Evolutionary conservation across 2,888 invertebrate species (phyloP).

Genomic region (Agriotes lineatus): DNA sequence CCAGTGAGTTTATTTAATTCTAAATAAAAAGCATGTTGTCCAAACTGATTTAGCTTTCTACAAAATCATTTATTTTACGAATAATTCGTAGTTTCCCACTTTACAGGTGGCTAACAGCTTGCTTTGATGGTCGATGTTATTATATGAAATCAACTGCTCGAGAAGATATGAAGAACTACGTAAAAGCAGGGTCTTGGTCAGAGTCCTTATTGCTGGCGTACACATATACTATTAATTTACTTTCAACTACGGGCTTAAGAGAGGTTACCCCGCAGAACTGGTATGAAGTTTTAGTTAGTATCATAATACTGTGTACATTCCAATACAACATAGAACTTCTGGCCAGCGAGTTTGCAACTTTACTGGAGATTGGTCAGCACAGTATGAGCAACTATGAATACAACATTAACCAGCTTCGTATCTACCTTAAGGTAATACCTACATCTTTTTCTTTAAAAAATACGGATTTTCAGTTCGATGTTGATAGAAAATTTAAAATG

Average conservation of each 20-base stretch:
- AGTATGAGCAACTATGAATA: slow-evolving; percentile 41
- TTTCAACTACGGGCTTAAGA: slow-evolving; percentile 37
- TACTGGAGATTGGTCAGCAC: slow-evolving; percentile 37
- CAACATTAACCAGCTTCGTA: slow-evolving; percentile 38
- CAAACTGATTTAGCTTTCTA: not conserved
- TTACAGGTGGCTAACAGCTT: slow-evolving; percentile 30
- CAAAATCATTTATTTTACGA: not conserved
- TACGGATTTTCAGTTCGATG: not conserved
- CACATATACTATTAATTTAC: slow-evolving; percentile 37
- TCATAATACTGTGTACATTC: slow-evolving; percentile 17
- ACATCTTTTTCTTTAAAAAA: not conserved
- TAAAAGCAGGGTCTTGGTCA: not conserved
- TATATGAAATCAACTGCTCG: not conserved
- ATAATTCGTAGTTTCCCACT: not conserved
- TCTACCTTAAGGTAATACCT: slow-evolving; percentile 39
- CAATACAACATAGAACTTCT: slow-evolving; percentile 28
- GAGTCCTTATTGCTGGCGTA: slow-evolving; percentile 37
- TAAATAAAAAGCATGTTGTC: not conserved
- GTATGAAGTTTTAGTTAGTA: slow-evolving; percentile 21
- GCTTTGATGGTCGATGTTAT: slow-evolving; percentile 4
- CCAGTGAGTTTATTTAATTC: too few species aligned
- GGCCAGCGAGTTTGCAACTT: slow-evolving; percentile 40
- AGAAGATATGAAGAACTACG: not conserved
- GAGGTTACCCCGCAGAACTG: slow-evolving; percentile 27
- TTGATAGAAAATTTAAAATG: not conserved